These are phyloP conservation scores for Himalopsyche tibetana DNA, from an alignment of 2,888 invertebrate species.

Conservation along the genomic window DNA sequence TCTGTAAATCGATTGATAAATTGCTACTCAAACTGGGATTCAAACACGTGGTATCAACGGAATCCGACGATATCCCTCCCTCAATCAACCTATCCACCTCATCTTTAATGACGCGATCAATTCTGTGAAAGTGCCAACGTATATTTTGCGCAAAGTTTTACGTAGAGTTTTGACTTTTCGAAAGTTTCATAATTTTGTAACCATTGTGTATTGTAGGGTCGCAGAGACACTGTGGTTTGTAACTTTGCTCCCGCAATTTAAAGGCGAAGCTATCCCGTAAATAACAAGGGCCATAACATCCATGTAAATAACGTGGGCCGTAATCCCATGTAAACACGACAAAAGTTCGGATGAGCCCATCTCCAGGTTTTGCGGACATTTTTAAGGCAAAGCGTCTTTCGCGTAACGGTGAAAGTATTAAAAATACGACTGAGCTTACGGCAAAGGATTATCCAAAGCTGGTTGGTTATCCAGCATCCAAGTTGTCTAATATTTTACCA, in stretches of 20 bases:
- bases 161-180: not conserved
- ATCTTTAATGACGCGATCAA: too few relatives aligned
- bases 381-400: not conserved
- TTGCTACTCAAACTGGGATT: too few relatives aligned
- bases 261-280: constrained; percentile 39
- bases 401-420: not conserved
- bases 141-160: too few relatives aligned
- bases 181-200: not conserved
- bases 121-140: too few relatives aligned
- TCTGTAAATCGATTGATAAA: too few relatives aligned
- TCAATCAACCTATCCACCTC: too few relatives aligned
- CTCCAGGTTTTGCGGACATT: constrained; percentile 5
- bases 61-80: too few relatives aligned
- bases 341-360: constrained; percentile 35
- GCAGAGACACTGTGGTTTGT: constrained; percentile 13
- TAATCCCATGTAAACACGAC: constrained; percentile 40
- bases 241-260: constrained; percentile 36
- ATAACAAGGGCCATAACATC: constrained; percentile 11
- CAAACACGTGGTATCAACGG: too few relatives aligned
- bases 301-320: not conserved
- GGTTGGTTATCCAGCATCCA: too few relatives aligned
- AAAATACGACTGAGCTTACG: not conserved
- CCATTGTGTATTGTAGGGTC: constrained; percentile 23
- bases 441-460: too few relatives aligned
- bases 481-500: too few relatives aligned